Conservation (phyloP, 2,797 vertebrate genomes). For the Tokudaia tokunoshimensis region DNA sequence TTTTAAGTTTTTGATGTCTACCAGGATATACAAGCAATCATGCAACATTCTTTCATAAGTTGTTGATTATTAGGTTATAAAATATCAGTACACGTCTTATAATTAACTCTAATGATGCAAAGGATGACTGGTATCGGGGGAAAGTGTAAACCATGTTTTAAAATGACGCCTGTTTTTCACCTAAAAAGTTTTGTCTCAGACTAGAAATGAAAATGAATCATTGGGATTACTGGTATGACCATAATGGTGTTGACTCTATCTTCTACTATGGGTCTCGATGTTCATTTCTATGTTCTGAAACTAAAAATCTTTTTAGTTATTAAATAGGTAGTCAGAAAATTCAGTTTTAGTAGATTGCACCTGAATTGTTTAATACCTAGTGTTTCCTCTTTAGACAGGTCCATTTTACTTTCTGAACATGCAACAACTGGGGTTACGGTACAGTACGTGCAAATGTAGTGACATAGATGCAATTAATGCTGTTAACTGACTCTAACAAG, state of each 20-base stretch:
- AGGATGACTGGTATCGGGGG: neutral
- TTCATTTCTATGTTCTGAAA: neutral
- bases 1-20: neutral
- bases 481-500: slow-evolving; percentile 32
- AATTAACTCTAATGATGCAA: neutral
- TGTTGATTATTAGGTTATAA: neutral
- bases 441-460: neutral
- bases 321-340: no score
- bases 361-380: neutral
- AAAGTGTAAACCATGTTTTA: neutral
- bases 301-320: neutral
- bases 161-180: neutral
- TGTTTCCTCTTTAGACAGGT: neutral
- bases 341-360: neutral
- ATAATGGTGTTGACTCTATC: neutral
- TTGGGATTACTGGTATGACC: neutral
- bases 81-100: neutral
- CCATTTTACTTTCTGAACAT: neutral
- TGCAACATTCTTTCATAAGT: neutral
- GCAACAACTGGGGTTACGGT: neutral
- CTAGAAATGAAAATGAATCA: neutral
- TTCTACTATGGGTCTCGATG: neutral
- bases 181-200: neutral
- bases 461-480: neutral
- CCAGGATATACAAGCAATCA: neutral